Evolutionary conservation across 1,140 invertebrate species (phyloP).

Genomic region (Sipha flava): DNA sequence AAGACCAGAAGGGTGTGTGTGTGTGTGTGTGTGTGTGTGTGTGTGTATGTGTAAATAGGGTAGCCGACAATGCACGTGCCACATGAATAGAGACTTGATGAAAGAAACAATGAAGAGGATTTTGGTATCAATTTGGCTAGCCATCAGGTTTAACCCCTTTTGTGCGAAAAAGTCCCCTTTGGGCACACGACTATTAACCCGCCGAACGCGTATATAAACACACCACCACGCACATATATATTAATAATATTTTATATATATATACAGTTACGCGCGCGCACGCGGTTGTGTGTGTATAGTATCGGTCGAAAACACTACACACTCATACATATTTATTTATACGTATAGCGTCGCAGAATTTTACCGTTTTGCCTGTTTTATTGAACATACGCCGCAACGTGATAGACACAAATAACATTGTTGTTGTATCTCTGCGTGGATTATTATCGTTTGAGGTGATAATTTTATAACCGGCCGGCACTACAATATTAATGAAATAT

Average conservation of each 20-base stretch:
- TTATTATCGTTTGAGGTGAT: too few relatives aligned
- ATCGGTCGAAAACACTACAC: neutral
- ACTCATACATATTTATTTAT: too few relatives aligned
- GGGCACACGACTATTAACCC: conserved; percentile 11
- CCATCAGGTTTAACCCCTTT: conserved; percentile 29
- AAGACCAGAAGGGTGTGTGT: neutral
- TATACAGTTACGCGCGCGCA: neutral
- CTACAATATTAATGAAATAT: too few relatives aligned
- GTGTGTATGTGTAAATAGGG: neutral
- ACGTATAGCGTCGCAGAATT: too few relatives aligned
- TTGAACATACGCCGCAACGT: too few relatives aligned
- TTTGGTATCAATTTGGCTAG: conserved; percentile 29
- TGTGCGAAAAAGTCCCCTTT: neutral
- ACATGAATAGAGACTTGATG: conserved; percentile 29
- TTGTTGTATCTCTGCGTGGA: too few relatives aligned
- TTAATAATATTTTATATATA: neutral
- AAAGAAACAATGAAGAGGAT: conserved; percentile 28
- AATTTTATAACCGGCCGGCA: too few relatives aligned
- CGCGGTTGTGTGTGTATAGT: too few relatives aligned
- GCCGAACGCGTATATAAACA: neutral
- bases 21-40: neutral
- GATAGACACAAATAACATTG: too few relatives aligned
- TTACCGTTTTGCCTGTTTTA: too few relatives aligned
- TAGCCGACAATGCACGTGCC: neutral
- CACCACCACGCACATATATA: neutral